Conservation (phyloP, 2,888 invertebrate genomes). For the Folsomia manolachei region DNA sequence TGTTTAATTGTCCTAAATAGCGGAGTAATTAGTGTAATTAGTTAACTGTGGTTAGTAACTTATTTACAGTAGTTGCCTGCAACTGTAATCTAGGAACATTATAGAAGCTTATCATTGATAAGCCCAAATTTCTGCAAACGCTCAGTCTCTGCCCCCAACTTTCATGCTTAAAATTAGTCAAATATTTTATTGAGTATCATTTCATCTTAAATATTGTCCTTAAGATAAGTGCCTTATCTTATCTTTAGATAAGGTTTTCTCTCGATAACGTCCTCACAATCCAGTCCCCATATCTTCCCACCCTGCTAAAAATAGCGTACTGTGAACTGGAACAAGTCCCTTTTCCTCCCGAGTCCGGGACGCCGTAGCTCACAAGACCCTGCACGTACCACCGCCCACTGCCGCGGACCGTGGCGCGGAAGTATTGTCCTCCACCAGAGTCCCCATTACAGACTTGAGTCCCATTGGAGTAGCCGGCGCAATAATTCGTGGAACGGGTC, state of each 20-base stretch:
- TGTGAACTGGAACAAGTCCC: constrained; percentile 46
- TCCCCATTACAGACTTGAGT: constrained; percentile 32
- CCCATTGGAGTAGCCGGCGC: constrained; percentile 49
- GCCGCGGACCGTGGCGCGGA: constrained; percentile 54
- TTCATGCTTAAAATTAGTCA: neutral
- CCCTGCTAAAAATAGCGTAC: constrained; percentile 49
- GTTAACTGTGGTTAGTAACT: too few species aligned
- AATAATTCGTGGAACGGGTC: constrained; percentile 50
- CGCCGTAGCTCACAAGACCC: constrained; percentile 55
- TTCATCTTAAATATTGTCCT: neutral
- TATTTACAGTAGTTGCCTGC: neutral
- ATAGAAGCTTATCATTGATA: neutral
- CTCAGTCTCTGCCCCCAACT: neutral
- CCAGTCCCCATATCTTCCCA: constrained; percentile 49
- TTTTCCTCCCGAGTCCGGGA: constrained; percentile 50
- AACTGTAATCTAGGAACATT: too few species aligned
- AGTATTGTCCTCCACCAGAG: constrained; percentile 58
- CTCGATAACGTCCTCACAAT: constrained; percentile 46
- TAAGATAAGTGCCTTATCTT: neutral
- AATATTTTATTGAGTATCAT: neutral
- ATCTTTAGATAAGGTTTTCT: constrained; percentile 43
- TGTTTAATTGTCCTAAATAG: too few species aligned
- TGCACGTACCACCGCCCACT: constrained; percentile 54
- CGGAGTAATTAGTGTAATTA: too few species aligned
- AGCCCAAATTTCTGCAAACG: neutral